A percentile compares a stretch with the other conserved stretches of the same genome.
Evolutionary conservation across 2,797 vertebrate species (phyloP).

Genomic region (Halcyon leucocephala): DNA sequence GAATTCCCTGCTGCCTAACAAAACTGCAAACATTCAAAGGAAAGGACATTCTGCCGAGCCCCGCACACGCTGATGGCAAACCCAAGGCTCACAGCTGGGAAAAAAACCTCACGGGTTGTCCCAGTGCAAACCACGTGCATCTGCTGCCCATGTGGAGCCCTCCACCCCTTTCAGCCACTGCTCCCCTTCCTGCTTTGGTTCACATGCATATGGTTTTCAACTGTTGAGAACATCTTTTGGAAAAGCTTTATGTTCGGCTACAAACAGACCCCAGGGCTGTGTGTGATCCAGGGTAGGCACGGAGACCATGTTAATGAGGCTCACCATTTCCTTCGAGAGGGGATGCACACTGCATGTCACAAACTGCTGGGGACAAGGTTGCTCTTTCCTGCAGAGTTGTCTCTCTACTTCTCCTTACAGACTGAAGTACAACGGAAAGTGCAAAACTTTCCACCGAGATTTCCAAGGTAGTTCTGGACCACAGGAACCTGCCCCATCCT

Average conservation of each 20-base stretch:
- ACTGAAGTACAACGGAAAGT: not conserved
- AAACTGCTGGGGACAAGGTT: not conserved
- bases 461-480: not conserved
- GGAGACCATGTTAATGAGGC: not conserved
- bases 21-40: not conserved
- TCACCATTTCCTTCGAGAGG: not conserved
- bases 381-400: not conserved
- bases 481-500: not conserved
- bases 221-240: not conserved
- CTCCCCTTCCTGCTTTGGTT: slow-evolving; percentile 17
- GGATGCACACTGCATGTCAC: not conserved
- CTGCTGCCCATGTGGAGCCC: slow-evolving; percentile 8
- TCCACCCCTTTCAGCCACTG: not conserved
- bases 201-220: slow-evolving; percentile 13
- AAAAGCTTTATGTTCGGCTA: not conserved
- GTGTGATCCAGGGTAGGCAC: not conserved
- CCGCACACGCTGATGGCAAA: not conserved
- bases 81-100: not conserved
- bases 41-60: not conserved
- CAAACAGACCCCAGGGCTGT: not conserved
- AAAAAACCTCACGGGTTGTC: not conserved
- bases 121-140: not conserved
- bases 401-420: not conserved
- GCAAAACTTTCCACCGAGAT: not conserved
- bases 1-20: not conserved